phyloP scores from a whole-genome alignment of 2,888 invertebrate genomes.

The Heteromyza rotundicornis region DNA sequence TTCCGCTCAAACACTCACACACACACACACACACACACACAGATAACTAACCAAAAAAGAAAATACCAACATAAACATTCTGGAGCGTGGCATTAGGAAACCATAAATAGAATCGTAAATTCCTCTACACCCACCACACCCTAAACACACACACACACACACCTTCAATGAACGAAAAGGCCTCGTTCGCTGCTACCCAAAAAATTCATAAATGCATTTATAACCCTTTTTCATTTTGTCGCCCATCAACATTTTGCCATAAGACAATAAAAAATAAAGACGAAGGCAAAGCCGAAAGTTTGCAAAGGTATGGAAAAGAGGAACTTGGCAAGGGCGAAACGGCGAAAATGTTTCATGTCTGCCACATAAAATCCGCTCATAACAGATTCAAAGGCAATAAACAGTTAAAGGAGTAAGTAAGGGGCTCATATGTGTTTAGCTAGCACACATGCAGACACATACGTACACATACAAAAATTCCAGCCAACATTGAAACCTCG shows the following conservation, averaged over 20 bases:
- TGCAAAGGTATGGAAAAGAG: background rate
- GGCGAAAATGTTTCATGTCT: conserved; percentile 6
- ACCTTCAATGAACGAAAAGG: too few species aligned
- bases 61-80: background rate
- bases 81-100: background rate
- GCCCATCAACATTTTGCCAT: conserved; percentile 13
- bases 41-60: background rate
- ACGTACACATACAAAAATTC: background rate
- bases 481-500: background rate
- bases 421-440: too few species aligned
- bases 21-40: conserved; percentile 5
- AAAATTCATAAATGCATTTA: background rate
- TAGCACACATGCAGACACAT: background rate
- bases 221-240: conserved; percentile 24
- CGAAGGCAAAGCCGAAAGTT: conserved; percentile 10
- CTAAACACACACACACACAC: background rate
- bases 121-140: background rate
- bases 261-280: conserved; percentile 29
- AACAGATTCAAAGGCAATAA: conserved; percentile 6
- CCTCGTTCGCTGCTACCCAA: background rate
- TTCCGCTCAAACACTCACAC: background rate
- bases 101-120: conserved; percentile 1
- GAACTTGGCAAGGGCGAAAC: background rate
- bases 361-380: conserved; percentile 11
- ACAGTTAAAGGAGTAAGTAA: background rate